These are phyloP conservation scores for Paramormyrops hopkinsi DNA, from an alignment of 2,797 vertebrate species.

Conservation along the genomic window DNA sequence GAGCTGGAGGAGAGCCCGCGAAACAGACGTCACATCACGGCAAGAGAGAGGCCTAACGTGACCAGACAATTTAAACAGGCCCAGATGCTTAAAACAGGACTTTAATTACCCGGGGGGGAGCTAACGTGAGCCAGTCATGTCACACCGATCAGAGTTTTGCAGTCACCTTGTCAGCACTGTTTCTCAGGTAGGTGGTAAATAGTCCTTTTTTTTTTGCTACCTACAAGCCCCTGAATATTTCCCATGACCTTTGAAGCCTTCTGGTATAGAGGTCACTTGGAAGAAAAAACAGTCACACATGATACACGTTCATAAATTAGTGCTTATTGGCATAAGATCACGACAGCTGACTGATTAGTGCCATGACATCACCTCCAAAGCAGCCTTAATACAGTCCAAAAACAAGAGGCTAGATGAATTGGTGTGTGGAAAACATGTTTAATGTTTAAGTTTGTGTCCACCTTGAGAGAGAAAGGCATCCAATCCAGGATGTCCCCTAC, in stretches of 20 bases:
- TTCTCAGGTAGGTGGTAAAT: neutral
- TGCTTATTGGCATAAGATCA: neutral
- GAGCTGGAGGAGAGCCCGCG: neutral
- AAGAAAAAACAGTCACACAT: neutral
- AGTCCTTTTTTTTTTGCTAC: neutral
- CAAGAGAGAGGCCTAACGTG: slow-evolving; percentile 37
- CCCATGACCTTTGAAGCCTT: neutral
- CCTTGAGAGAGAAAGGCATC: neutral
- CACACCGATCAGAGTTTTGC: slow-evolving; percentile 38
- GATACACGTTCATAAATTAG: neutral
- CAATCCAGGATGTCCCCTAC: neutral
- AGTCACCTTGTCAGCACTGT: slow-evolving; percentile 42
- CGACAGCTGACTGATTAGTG: neutral
- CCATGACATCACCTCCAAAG: too few relatives aligned
- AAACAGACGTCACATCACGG: neutral
- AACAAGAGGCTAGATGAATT: neutral
- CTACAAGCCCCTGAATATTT: neutral
- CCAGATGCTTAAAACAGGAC: slow-evolving; percentile 53
- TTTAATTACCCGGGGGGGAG: slow-evolving; percentile 60
- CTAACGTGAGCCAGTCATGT: slow-evolving; percentile 52
- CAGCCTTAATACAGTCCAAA: neutral
- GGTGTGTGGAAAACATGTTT: neutral
- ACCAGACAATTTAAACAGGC: slow-evolving; percentile 48
- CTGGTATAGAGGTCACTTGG: neutral
- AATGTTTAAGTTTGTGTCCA: neutral